Conservation (phyloP, 37 sponge, comb jelly and placozoan genomes). For the Chondrilla cf. caribensis region DNA sequence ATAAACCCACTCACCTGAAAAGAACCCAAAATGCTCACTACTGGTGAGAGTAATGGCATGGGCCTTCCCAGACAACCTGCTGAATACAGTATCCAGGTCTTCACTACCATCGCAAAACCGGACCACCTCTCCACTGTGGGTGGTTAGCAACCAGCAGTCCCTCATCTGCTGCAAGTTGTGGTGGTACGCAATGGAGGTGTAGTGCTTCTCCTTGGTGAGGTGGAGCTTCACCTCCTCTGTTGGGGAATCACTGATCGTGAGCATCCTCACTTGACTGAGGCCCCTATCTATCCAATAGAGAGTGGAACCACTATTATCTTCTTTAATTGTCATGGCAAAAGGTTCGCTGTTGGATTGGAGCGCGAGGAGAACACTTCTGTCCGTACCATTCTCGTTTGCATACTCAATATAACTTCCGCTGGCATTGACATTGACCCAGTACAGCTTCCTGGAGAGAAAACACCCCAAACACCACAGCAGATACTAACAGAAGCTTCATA, state of each 20-base stretch:
- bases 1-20: too few relatives aligned
- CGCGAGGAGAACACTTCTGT: too few relatives aligned
- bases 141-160: not conserved
- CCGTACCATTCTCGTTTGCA: too few relatives aligned
- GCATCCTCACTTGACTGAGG: not conserved
- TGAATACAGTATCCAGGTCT: too few relatives aligned
- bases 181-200: too few relatives aligned
- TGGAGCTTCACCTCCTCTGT: not conserved
- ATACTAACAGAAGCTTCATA: too few relatives aligned
- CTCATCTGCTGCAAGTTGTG: not conserved
- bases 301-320: not conserved
- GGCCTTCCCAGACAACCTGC: too few relatives aligned
- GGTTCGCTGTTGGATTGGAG: not conserved
- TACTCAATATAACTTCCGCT: not conserved
- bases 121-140: not conserved
- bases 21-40: too few relatives aligned
- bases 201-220: not conserved
- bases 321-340: conserved; percentile 4
- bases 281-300: not conserved
- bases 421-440: not conserved
- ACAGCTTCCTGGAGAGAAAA: not conserved
- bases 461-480: too few relatives aligned
- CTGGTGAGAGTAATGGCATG: too few relatives aligned
- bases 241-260: not conserved
- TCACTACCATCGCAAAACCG: not conserved